phyloP scores from a whole-genome alignment of 2,797 vertebrate species.

The Gallinago stenura region DNA sequence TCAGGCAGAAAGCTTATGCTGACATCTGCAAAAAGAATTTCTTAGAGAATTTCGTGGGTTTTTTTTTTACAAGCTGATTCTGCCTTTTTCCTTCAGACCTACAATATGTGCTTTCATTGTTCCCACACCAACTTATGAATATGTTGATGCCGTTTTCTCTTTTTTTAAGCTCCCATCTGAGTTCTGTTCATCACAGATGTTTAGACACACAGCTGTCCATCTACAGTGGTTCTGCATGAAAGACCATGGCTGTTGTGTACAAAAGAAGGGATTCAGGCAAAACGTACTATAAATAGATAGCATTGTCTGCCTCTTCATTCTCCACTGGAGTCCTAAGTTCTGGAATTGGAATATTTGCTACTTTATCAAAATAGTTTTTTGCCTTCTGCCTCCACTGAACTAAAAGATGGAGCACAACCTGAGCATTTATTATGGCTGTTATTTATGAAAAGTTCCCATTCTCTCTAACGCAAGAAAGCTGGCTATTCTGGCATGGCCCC shows the following conservation, averaged over 20 bases:
- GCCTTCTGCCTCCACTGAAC: conserved; percentile 43
- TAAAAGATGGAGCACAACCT: conserved; percentile 58
- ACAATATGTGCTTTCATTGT: conserved; percentile 79
- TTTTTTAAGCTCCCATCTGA: conserved; percentile 78
- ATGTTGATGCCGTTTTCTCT: conserved; percentile 77
- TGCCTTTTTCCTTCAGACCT: conserved; percentile 78
- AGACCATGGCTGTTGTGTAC: conserved; percentile 73
- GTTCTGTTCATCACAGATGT: conserved; percentile 79
- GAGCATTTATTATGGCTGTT: conserved; percentile 44
- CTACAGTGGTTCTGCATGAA: conserved; percentile 78
- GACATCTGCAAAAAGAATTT: conserved; percentile 76
- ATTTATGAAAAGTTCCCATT: conserved; percentile 26
- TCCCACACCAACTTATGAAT: conserved; percentile 78
- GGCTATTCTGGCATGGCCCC: neutral
- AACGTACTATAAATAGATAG: conserved; percentile 72
- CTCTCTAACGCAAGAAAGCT: neutral
- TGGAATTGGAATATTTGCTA: conserved; percentile 73
- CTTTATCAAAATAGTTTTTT: conserved; percentile 68
- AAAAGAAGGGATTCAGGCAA: conserved; percentile 76
- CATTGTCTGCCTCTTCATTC: conserved; percentile 72
- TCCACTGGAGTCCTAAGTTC: conserved; percentile 64
- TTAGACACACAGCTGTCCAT: conserved; percentile 80
- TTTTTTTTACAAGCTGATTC: conserved; percentile 69
- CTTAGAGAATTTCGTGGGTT: conserved; percentile 17
- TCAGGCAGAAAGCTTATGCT: conserved; percentile 69